These are phyloP conservation scores for Laticauda laticaudata DNA, from an alignment of 2,113 vertebrate genomes.

Conservation along the genomic window DNA sequence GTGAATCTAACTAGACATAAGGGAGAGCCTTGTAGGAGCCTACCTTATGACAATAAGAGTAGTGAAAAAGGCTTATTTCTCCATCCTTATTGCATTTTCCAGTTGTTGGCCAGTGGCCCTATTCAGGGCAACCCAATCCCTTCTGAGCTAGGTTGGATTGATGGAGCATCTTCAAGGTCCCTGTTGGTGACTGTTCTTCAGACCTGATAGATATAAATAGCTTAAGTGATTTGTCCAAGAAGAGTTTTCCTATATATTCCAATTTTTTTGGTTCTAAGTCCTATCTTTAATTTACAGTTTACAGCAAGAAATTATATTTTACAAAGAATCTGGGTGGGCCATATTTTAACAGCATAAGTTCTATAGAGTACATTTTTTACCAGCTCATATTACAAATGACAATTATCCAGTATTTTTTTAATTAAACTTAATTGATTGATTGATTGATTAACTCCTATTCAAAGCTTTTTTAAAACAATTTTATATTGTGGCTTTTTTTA, in stretches of 20 bases:
- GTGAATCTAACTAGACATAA: not conserved
- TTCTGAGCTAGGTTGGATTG: not conserved
- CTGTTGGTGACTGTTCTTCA: not conserved
- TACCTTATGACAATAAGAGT: not conserved
- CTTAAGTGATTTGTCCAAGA: not conserved
- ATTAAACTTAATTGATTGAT: not conserved
- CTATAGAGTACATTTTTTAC: not conserved
- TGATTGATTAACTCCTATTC: not conserved
- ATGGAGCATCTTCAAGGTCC: not conserved
- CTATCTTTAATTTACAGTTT: not conserved
- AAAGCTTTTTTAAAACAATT: not conserved
- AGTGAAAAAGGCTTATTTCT: not conserved
- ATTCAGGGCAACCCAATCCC: not conserved
- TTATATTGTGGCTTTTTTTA: not conserved
- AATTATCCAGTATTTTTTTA: not conserved
- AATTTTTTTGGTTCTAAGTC: not conserved
- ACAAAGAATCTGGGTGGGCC: not conserved
- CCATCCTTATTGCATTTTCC: not conserved
- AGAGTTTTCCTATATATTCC: not conserved
- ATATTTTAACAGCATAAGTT: not conserved
- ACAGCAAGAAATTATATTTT: not conserved
- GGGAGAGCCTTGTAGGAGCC: not conserved
- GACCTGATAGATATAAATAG: not conserved
- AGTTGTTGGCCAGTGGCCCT: not conserved
- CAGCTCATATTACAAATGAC: not conserved